Evolutionary conservation across 2,113 vertebrate species (phyloP).

Genomic region (Scytalopus superciliaris): DNA sequence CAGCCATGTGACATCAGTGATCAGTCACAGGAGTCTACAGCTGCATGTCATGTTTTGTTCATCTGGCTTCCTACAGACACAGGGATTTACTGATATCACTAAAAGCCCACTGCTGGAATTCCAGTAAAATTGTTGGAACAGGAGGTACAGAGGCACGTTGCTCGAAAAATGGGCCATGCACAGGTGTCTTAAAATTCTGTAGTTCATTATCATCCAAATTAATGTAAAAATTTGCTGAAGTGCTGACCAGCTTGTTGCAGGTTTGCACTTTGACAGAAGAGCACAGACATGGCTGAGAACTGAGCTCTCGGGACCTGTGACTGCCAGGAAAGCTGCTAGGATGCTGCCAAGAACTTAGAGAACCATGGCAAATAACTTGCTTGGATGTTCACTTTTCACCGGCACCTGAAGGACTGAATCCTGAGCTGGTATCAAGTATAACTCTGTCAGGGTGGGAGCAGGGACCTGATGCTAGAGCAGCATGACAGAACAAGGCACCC

Average conservation of each 20-base stretch:
- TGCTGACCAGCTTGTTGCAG: not conserved
- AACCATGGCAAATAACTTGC: not conserved
- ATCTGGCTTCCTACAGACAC: not conserved
- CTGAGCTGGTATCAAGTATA: not conserved
- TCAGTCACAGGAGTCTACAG: not conserved
- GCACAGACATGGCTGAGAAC: not conserved
- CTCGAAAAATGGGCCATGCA: not conserved
- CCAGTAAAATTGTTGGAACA: not conserved
- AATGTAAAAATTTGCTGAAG: not conserved
- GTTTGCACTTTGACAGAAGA: not conserved
- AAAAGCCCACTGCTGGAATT: not conserved
- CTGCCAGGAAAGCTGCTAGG: not conserved
- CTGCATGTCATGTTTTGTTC: not conserved
- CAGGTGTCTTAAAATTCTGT: not conserved
- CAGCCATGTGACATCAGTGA: not conserved
- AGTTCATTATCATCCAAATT: not conserved
- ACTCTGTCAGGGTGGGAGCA: not conserved
- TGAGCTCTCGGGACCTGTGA: not conserved
- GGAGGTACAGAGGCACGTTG: not conserved
- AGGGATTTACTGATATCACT: not conserved
- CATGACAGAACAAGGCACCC: accelerated
- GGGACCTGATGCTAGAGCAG: not conserved
- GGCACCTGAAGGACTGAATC: not conserved
- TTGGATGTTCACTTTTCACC: no score
- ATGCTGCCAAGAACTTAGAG: not conserved